Evolutionary conservation across 2,113 vertebrate genomes (phyloP).

Genomic region (Meles meles): DNA sequence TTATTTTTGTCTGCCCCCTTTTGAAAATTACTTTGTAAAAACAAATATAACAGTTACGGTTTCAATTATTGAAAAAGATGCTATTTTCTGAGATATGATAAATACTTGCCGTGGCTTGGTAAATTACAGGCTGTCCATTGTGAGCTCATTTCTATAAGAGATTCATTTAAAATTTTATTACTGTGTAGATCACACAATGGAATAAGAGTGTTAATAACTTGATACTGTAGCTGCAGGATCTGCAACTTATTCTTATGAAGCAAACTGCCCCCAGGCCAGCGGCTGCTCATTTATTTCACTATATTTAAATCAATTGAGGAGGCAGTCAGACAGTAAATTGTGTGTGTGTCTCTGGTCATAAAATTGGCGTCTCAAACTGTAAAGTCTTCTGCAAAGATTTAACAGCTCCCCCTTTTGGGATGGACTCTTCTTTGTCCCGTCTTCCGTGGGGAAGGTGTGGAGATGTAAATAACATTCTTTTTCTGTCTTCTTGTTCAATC

Average conservation of each 20-base stretch:
- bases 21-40: background rate
- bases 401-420: background rate
- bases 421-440: background rate
- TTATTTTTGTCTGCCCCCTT: background rate
- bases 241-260: background rate
- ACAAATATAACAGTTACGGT: background rate
- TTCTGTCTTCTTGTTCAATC: background rate
- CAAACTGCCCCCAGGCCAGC: background rate
- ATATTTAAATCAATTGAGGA: slow-evolving; percentile 62
- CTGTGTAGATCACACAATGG: background rate
- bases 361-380: slow-evolving; percentile 21
- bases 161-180: background rate
- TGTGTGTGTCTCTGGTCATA: slow-evolving; percentile 31
- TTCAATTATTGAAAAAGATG: background rate
- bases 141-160: background rate
- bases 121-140: background rate
- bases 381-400: background rate
- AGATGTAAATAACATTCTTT: background rate
- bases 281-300: slow-evolving; percentile 59
- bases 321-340: slow-evolving; percentile 40
- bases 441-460: background rate
- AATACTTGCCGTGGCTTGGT: background rate
- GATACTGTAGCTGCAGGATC: background rate
- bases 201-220: background rate
- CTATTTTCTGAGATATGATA: background rate